Conservation (phyloP, 2,797 vertebrate genomes). For the Centroberyx gerrardi region DNA sequence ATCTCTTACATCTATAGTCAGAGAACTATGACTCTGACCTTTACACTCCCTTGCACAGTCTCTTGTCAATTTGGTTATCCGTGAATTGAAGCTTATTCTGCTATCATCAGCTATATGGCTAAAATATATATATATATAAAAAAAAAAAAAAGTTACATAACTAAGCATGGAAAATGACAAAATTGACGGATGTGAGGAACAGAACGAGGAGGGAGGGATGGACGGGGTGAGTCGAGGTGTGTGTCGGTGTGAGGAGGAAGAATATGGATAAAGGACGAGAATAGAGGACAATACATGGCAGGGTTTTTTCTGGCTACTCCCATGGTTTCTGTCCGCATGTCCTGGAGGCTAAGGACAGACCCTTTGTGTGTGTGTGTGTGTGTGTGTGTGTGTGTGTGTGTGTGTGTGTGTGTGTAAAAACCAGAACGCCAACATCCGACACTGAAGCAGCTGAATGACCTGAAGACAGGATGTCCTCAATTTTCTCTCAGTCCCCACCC, state of each 20-base stretch:
- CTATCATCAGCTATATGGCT: background rate
- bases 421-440: background rate
- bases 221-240: too few species aligned
- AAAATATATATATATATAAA: too few species aligned
- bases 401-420: background rate
- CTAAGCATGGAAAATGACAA: too few species aligned
- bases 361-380: slow-evolving; percentile 4
- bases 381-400: slow-evolving; percentile 6
- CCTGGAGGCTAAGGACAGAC: background rate
- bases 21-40: background rate
- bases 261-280: too few species aligned
- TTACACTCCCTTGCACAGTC: background rate
- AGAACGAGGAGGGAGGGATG: too few species aligned
- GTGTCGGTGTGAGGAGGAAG: background rate
- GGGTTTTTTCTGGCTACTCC: too few species aligned
- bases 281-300: background rate
- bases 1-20: too few species aligned
- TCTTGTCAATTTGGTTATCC: background rate
- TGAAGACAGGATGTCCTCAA: slow-evolving; percentile 3
- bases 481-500: background rate
- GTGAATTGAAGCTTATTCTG: background rate
- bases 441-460: background rate
- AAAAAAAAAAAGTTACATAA: too few species aligned
- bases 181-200: too few species aligned
- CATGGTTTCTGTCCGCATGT: background rate